Conservation (phyloP, 2,797 vertebrate genomes). For the Chelidonichthys spinosus region DNA sequence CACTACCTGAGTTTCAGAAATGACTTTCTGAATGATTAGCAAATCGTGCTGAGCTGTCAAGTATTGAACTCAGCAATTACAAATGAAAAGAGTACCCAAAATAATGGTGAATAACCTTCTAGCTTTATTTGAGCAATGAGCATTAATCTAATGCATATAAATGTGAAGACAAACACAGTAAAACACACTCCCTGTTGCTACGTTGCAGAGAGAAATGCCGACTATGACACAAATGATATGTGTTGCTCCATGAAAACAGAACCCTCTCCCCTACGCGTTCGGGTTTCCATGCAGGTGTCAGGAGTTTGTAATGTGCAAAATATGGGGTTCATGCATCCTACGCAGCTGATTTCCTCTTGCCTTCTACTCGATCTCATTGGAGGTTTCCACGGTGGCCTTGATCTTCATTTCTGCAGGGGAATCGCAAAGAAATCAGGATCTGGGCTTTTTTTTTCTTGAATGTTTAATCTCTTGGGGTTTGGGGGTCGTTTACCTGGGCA, state of each 20-base stretch:
- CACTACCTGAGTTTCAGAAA: not conserved
- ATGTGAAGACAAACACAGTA: constrained; percentile 54
- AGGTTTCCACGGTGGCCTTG: constrained; percentile 34
- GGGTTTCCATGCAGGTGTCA: constrained; percentile 20
- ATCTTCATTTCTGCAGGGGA: constrained; percentile 53
- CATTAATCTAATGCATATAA: constrained; percentile 84
- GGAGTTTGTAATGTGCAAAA: constrained; percentile 60
- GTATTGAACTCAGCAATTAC: not conserved
- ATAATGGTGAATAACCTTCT: constrained; percentile 32
- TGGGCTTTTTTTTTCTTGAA: not conserved
- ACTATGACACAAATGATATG: constrained; percentile 51
- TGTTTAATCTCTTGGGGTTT: not conserved
- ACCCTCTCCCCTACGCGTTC: constrained; percentile 21
- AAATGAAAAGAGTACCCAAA: not conserved
- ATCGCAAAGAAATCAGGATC: constrained; percentile 1
- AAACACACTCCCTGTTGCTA: constrained; percentile 49
- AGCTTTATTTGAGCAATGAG: constrained; percentile 74
- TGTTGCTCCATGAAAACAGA: constrained; percentile 46
- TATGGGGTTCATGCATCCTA: constrained; percentile 43
- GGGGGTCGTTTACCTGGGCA: constrained; percentile 66
- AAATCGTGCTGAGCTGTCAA: not conserved
- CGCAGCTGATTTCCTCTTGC: not conserved
- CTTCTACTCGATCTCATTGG: constrained; percentile 77
- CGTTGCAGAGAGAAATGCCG: constrained; percentile 47
- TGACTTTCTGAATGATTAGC: not conserved